Evolutionary conservation across 1,140 invertebrate species (phyloP).

Genomic region (Bursaphelenchus mucronatus): DNA sequence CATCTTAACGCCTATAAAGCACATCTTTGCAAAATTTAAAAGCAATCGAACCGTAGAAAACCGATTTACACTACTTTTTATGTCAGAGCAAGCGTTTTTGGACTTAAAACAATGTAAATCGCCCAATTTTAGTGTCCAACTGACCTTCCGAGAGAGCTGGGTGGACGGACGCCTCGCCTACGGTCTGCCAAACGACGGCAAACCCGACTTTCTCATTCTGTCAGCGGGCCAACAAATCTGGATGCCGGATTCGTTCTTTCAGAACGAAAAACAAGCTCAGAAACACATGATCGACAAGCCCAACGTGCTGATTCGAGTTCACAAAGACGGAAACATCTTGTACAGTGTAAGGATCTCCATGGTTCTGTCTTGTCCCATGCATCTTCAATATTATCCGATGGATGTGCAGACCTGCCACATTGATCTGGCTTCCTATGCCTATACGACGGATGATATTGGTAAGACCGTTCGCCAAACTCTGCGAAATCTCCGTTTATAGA

Average conservation of each 20-base stretch:
- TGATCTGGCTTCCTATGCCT: slow-evolving; percentile 71
- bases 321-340: slow-evolving; percentile 85
- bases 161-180: slow-evolving; percentile 83
- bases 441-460: slow-evolving; percentile 59
- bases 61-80: too few species aligned
- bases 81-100: too few species aligned
- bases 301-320: slow-evolving; percentile 81
- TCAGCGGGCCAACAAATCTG: slow-evolving; percentile 60
- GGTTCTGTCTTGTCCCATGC: slow-evolving; percentile 87
- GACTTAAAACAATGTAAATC: too few species aligned
- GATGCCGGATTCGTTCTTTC: slow-evolving; percentile 61
- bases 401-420: slow-evolving; percentile 87
- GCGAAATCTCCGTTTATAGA: slow-evolving; percentile 33
- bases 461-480: slow-evolving; percentile 16
- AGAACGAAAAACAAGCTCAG: slow-evolving; percentile 94
- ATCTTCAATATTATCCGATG: slow-evolving; percentile 76
- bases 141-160: slow-evolving; percentile 93
- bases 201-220: slow-evolving; percentile 58
- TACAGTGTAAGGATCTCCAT: slow-evolving; percentile 77
- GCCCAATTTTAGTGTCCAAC: slow-evolving; percentile 65
- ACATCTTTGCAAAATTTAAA: too few species aligned
- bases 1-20: too few species aligned
- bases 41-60: too few species aligned
- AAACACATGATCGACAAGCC: slow-evolving; percentile 78
- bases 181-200: slow-evolving; percentile 61